Percentiles rank a stretch among this genome's conserved stretches.
These are phyloP conservation scores for Drosophila barbarae DNA, from an alignment of 2,888 invertebrate genomes.

Conservation along the genomic window DNA sequence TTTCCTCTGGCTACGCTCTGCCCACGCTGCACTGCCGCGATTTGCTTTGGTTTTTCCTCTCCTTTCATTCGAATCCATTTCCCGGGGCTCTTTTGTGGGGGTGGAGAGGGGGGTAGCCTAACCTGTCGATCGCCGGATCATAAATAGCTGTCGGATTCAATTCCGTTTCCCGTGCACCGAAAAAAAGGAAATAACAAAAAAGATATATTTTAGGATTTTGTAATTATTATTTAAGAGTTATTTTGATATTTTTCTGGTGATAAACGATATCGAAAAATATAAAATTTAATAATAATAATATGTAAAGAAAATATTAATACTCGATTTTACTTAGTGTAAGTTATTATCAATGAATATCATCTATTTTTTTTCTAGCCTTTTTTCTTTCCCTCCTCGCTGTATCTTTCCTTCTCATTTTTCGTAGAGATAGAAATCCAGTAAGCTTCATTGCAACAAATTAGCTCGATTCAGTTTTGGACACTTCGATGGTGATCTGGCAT, in stretches of 20 bases:
- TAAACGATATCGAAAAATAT: background rate
- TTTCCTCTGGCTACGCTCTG: slow-evolving; percentile 15
- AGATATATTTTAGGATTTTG: background rate
- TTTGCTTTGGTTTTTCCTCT: slow-evolving; percentile 37
- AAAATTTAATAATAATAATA: background rate
- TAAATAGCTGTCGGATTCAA: slow-evolving; percentile 66
- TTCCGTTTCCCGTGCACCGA: slow-evolving; percentile 43
- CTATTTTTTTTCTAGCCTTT: background rate
- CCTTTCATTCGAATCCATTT: slow-evolving; percentile 24
- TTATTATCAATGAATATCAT: background rate
- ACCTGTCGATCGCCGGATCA: slow-evolving; percentile 55
- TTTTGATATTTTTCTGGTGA: background rate
- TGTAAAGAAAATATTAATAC: background rate
- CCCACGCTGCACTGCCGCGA: slow-evolving; percentile 46
- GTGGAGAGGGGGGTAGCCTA: slow-evolving; percentile 8
- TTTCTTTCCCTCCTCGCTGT: background rate
- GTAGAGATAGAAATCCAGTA: slow-evolving; percentile 38
- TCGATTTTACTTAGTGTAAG: background rate
- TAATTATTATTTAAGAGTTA: accelerated
- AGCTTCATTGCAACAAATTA: slow-evolving; percentile 70
- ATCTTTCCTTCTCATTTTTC: background rate
- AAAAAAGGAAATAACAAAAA: background rate
- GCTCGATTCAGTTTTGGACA: slow-evolving; percentile 59
- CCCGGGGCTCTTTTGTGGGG: slow-evolving; percentile 14
- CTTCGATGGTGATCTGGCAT: slow-evolving; percentile 50